phyloP scores from a whole-genome alignment of 2,113 vertebrate genomes.

The Saimiri boliviensis region DNA sequence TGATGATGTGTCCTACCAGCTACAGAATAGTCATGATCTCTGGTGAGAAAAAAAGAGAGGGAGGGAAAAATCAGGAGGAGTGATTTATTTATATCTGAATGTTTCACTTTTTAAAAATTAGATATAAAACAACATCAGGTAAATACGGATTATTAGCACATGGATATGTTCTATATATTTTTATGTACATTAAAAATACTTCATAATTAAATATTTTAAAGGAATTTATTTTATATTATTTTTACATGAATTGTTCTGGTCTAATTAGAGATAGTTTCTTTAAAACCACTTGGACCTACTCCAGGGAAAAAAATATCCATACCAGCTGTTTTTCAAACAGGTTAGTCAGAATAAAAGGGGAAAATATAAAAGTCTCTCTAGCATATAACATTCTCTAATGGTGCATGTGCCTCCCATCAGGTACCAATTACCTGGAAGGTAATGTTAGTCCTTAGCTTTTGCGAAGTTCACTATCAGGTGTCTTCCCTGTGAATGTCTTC shows the following conservation, averaged over 20 bases:
- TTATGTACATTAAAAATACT: background rate
- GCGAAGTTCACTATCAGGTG: background rate
- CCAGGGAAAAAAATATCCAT: background rate
- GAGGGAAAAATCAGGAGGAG: background rate
- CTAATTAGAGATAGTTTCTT: conserved; percentile 14
- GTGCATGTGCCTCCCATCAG: background rate
- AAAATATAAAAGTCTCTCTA: background rate
- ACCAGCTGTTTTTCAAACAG: background rate
- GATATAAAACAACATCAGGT: background rate
- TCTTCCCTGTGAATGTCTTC: background rate
- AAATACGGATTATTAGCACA: background rate
- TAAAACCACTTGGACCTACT: background rate
- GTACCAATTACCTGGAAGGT: background rate
- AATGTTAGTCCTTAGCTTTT: background rate
- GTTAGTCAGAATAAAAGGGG: background rate
- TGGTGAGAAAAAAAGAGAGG: background rate
- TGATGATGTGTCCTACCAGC: background rate
- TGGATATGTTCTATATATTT: background rate
- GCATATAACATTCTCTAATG: background rate
- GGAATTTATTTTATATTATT: background rate
- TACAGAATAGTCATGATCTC: background rate
- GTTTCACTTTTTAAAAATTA: background rate
- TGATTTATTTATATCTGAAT: background rate
- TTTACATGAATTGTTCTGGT: background rate
- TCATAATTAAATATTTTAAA: background rate